Conservation (phyloP, 2,113 vertebrate genomes). For the Gambusia holbrooki region DNA sequence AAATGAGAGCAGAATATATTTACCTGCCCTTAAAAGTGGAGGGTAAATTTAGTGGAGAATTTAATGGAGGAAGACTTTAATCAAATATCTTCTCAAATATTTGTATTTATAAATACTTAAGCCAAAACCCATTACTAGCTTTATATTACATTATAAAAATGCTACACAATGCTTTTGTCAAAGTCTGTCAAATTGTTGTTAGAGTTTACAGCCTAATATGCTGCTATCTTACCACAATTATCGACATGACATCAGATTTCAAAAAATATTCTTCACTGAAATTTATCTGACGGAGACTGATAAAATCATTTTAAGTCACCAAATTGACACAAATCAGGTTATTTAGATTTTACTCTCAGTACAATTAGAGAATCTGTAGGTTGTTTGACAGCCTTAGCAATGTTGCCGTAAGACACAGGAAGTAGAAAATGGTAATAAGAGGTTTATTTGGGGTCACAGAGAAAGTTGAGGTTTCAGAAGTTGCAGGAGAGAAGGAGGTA, state of each 20-base stretch:
- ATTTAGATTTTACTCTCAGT: not conserved
- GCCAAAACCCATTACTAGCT: no score
- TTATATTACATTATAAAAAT: no score
- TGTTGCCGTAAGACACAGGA: not conserved
- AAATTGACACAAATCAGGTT: not conserved
- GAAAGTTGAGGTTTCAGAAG: not conserved
- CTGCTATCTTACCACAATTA: no score
- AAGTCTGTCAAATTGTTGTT: no score
- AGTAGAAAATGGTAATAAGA: not conserved
- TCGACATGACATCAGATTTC: no score
- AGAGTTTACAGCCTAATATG: no score
- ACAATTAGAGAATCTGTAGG: not conserved
- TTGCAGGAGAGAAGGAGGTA: not conserved
- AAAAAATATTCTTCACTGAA: no score
- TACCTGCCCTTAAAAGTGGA: slow-evolving; percentile 14
- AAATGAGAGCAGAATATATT: slow-evolving; percentile 28
- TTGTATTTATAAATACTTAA: no score
- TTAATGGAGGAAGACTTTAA: not conserved
- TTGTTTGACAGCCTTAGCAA: not conserved
- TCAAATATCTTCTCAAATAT: not conserved
- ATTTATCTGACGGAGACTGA: no score
- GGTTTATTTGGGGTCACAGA: not conserved
- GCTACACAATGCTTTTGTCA: no score
- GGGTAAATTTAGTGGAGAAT: not conserved
- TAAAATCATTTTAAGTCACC: not conserved